Percentiles rank a stretch among this genome's conserved stretches.
phyloP scores from a whole-genome alignment of 2,888 invertebrate genomes.

The Cerceris ruficornis region DNA sequence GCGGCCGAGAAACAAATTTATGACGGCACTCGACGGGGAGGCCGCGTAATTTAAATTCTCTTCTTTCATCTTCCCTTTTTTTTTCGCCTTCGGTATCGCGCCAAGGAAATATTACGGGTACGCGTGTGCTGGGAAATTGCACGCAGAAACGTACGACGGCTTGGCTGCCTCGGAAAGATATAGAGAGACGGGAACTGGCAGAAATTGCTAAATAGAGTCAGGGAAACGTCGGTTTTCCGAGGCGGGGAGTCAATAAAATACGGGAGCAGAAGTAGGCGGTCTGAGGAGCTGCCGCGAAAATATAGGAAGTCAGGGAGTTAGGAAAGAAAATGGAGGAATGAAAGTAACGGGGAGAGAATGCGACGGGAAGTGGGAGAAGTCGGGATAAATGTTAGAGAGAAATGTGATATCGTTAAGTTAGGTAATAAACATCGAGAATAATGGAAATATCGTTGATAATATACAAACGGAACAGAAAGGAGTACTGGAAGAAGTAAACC shows the following conservation, averaged over 20 bases:
- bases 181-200: neutral
- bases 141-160: neutral
- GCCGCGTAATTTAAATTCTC: constrained; percentile 52
- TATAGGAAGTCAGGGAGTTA: neutral
- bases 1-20: constrained; percentile 51
- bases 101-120: constrained; percentile 21
- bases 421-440: too few species aligned
- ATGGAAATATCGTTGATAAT: too few species aligned
- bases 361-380: neutral
- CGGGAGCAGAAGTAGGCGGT: neutral
- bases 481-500: too few species aligned
- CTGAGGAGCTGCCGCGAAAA: neutral
- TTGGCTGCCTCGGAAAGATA: neutral
- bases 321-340: neutral
- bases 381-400: constrained; percentile 30
- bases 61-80: constrained; percentile 4
- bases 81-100: constrained; percentile 17
- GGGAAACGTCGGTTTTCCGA: neutral
- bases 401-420: neutral
- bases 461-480: too few species aligned
- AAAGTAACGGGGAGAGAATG: neutral
- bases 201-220: neutral
- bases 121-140: neutral
- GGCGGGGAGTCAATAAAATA: neutral
- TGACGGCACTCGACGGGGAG: constrained; percentile 26